Evolutionary conservation across 2,888 invertebrate species (phyloP).

Genomic region (Timema cristinae): DNA sequence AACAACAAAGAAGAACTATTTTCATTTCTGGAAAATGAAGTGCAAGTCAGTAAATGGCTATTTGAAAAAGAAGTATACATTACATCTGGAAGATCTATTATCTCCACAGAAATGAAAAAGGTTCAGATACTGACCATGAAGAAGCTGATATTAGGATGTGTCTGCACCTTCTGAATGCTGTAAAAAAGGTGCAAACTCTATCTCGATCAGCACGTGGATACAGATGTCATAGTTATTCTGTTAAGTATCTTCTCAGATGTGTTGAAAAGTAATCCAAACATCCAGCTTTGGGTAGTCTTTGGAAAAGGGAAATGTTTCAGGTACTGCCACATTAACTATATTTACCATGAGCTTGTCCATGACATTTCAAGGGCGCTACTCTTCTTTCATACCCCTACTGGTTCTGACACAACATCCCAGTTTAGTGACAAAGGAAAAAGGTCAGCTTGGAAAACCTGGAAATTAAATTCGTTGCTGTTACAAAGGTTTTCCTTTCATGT

Average conservation of each 20-base stretch:
- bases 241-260: neutral
- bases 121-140: neutral
- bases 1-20: too few species aligned
- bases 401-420: neutral
- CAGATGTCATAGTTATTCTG: slow-evolving; percentile 3
- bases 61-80: neutral
- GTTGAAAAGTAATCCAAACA: neutral
- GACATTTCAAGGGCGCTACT: neutral
- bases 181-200: neutral
- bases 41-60: neutral
- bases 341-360: neutral
- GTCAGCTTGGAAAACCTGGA: neutral
- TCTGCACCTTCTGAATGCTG: neutral
- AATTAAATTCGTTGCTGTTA: neutral
- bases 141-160: neutral
- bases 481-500: neutral
- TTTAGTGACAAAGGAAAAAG: neutral
- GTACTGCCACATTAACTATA: neutral
- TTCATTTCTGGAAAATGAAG: too few species aligned
- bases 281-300: neutral
- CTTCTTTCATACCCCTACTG: neutral
- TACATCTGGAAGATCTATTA: neutral
- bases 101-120: neutral
- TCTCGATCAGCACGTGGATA: neutral
- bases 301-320: neutral